Conservation (phyloP, 2,888 invertebrate species). For the Eulithis prunata region DNA sequence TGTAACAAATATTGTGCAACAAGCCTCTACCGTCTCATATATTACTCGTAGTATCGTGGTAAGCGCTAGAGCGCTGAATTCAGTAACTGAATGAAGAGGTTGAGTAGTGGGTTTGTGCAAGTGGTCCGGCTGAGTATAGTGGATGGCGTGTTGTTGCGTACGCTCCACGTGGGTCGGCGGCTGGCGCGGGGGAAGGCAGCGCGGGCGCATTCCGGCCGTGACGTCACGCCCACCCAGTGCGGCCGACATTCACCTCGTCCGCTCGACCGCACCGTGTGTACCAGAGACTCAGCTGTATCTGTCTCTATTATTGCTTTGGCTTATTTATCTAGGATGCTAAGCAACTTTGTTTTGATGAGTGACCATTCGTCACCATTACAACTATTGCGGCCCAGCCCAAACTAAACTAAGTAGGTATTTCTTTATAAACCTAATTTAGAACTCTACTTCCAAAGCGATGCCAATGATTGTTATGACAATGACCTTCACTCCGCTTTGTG, state of each 20-base stretch:
- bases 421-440: not conserved
- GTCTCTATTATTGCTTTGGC: conserved; percentile 69
- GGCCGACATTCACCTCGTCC: conserved; percentile 77
- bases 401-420: not conserved
- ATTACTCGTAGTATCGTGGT: conserved; percentile 38
- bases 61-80: conserved; percentile 53
- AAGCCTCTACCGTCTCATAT: conserved; percentile 16
- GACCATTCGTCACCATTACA: conserved; percentile 22
- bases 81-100: conserved; percentile 66
- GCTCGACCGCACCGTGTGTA: conserved; percentile 50
- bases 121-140: conserved; percentile 47
- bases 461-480: conserved; percentile 1
- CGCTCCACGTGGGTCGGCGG: conserved; percentile 70
- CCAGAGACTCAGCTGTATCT: conserved; percentile 62
- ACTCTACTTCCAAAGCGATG: not conserved
- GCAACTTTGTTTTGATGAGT: conserved; percentile 56
- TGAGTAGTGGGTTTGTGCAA: conserved; percentile 42
- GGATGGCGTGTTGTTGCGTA: conserved; percentile 64
- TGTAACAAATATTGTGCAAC: conserved; percentile 37
- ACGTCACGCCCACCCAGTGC: conserved; percentile 84
- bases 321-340: conserved; percentile 65
- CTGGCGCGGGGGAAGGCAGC: conserved; percentile 54
- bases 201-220: conserved; percentile 81
- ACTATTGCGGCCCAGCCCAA: not conserved
- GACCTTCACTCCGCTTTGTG: not conserved